Evolutionary conservation across 1,140 invertebrate genomes (phyloP).

Genomic region (Orchestia grillus): DNA sequence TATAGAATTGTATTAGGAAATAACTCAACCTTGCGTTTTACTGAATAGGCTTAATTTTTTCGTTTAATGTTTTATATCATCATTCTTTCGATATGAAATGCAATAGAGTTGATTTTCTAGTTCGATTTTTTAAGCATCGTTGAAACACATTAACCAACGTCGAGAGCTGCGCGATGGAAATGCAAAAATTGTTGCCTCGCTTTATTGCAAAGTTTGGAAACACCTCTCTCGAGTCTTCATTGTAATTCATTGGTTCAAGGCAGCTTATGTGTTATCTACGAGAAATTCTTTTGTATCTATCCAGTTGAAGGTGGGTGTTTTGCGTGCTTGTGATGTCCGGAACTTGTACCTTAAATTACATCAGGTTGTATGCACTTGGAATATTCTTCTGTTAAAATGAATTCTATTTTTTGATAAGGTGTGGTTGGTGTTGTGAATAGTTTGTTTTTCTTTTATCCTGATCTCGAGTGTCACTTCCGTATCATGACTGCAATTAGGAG

Average conservation of each 20-base stretch:
- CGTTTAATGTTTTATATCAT: neutral
- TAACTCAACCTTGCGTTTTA: neutral
- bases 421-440: neutral
- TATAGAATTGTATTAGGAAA: neutral
- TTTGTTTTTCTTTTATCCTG: neutral
- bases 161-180: neutral
- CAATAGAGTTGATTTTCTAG: neutral
- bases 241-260: neutral
- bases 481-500: neutral
- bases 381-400: neutral
- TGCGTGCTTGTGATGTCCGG: neutral
- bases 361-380: neutral
- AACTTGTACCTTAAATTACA: neutral
- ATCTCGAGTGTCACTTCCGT: neutral
- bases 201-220: neutral
- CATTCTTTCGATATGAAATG: neutral
- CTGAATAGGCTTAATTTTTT: neutral
- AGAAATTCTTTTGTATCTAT: neutral
- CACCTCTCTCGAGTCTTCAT: neutral
- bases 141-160: neutral
- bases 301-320: neutral
- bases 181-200: neutral
- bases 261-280: neutral
- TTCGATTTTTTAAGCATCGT: neutral
- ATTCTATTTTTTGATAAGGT: neutral